Percentiles rank a stretch among this genome's conserved stretches.
These are phyloP conservation scores for Abramis brama DNA, from an alignment of 2,113 vertebrate species.

Conservation along the genomic window DNA sequence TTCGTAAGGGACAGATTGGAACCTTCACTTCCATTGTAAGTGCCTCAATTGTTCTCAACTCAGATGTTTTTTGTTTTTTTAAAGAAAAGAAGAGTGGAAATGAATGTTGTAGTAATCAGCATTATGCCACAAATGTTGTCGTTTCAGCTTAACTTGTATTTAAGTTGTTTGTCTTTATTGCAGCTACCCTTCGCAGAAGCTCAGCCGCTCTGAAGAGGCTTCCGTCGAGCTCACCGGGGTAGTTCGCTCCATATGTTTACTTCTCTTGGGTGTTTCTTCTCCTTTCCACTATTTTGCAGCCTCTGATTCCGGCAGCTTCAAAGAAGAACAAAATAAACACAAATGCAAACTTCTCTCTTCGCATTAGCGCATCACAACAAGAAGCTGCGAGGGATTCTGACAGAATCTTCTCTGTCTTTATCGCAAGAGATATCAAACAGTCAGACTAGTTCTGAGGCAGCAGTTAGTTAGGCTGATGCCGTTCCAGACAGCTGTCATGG, in stretches of 20 bases:
- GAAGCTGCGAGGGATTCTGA: conserved; percentile 35
- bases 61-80: neutral
- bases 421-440: conserved; percentile 55
- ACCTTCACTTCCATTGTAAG: neutral
- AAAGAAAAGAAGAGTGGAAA: neutral
- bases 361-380: conserved; percentile 54
- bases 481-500: conserved; percentile 64
- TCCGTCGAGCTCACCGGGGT: conserved; percentile 30
- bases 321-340: conserved; percentile 33
- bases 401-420: conserved; percentile 38
- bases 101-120: neutral
- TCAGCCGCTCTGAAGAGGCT: conserved; percentile 22
- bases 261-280: conserved; percentile 35
- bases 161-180: neutral
- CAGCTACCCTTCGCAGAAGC: neutral
- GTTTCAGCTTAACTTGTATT: neutral
- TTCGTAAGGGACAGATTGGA: neutral
- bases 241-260: conserved; percentile 32
- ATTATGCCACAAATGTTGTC: neutral
- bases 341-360: conserved; percentile 35
- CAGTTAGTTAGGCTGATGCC: conserved; percentile 60
- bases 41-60: neutral
- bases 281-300: conserved; percentile 1
- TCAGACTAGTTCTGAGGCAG: conserved; percentile 57
- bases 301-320: conserved; percentile 39